Base-by-base conservation (phyloP, 2,888 invertebrate species). In the Drosophila lutescens region DNA sequence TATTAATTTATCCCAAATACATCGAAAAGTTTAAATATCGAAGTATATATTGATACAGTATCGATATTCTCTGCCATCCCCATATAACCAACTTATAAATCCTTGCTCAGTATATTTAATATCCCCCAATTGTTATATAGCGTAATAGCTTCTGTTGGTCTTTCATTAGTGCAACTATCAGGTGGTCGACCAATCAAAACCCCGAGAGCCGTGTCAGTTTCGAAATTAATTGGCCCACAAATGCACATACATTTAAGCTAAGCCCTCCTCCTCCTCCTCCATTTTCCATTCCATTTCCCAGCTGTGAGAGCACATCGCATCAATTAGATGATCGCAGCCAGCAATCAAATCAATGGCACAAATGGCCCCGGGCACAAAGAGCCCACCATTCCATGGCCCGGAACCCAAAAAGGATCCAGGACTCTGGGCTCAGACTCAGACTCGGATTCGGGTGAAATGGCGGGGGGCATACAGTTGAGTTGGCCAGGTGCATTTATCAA, bases 401-500 rank as follows among this genome's bases (percentile, higher is more conserved):
- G 17, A 17, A 5, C 8, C 4, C 23, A 20, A 17, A 5, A 10
- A 43, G 30, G 23, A 34, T 13, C 40, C 36, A 10, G n/a, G 17
- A 17, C 10, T 10, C 10, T 0, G 40, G 20, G 2, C 34, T 34
- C 34, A 5, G 12, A n/a, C 6, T 38, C 8, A 0, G n/a, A 38
- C 5, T n/a, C 6, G 8, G 38, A 38, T 7, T 6, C 38, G 7
- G 43, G 43, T 12, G 7, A 43, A 43, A 17, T 43, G 23, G 43
- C 43, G 12, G 17, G 13, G 36, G 44, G 40, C 20, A 50, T 36
- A 15, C 50, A 43, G 62, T 68, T 46, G 54, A 50, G 62, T 68
- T 43, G 54, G 58, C 68, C 50, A 74, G 78, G 68, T 77, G 79
- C 86, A 84, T 85, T 84, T 84, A 87, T 87, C 87, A 84, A 84